Base-by-base conservation (phyloP, 1,140 invertebrate genomes). In the Rhyzopertha dominica region DNA sequence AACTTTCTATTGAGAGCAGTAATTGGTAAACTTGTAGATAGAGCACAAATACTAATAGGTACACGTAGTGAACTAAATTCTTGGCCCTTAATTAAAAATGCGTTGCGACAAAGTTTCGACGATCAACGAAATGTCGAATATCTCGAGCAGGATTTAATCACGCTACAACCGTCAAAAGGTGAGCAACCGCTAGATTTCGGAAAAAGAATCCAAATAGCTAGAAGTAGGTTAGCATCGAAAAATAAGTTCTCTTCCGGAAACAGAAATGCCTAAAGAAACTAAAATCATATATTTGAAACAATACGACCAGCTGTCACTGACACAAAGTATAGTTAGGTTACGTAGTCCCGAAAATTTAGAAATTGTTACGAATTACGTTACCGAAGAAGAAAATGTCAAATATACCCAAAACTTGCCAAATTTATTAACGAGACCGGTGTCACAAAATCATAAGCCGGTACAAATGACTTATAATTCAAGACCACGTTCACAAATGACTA, bases 101-200 rank as follows among this genome's bases (percentile, higher is more conserved):
- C 24, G 10, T 32, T 45, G 7, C 32, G 20, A 35, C 14, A 25
- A 13, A 44, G 31, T 25, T 44, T 44, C 26, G 14, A 32, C 17
- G 35, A 45, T 38, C 32, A 45, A 45, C 26, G 43, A 37, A 38
- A 45, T 39, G 16, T 42, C 13, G 40, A 42, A 19, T 42, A 29
- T 31, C 19, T 42, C 4, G 28, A 25, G 8, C 40, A 42, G 31
- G 40, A 34, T 31, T 12, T 42, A 8, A 20, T 45, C 7, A 38
- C 32, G 9, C 20, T 45, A 32, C 25, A 32, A 37, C 25, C 16
- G 16, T 19, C 17, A 13, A 18, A 45, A 45, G 38, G 29, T 13
- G 35, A 38, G 30, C 12, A 37, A n/a, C 34, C 34, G 9, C 29
- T 46, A 10, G 9, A 20, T 40, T 31, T 46, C 18, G 43, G 34